Evolutionary conservation across 2,113 vertebrate species (phyloP), one percentile per base, ranked within the genome.

Genomic region (Callopanchax toddi): DNA sequence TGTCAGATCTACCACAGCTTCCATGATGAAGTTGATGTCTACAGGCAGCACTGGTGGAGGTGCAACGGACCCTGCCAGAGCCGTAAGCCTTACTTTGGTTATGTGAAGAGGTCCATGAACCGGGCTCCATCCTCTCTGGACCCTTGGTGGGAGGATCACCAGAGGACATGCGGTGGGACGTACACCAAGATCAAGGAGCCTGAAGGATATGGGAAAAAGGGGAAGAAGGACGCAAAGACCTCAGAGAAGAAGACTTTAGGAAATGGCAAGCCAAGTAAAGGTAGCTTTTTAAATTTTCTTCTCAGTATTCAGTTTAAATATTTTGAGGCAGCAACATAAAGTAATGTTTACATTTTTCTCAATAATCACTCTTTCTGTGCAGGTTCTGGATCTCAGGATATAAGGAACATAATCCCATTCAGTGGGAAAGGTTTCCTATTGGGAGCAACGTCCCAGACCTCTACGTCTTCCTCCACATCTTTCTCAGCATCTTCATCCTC

Each of bases 21-120:
- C 81, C 86, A 96, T 0, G 91, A 97, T 1, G 97, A 99, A 83
- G 93, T 99, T 0, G 93, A 98, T 4, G 83, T 89, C 22, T 99
- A 99, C 78, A 94, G 96, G 18, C 94, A 94, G 71, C 97, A 99
- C 83, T 99, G 97, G 97, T 99, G 97, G 97, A 92, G 92, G 0
- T 99, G 97, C 72, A 55, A 90, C 0, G 97, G 97, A 2, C 95
- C 96, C 0, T 99, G 97, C 71, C 95, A 86, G 55, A 77, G 50
- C 12, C 91, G 83, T 17, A 91, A 64, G 0, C 97, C 97, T 0
- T 97, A 93, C 53, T 94, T 94, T 0, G 97, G 97, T 1, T 99
- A 93, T 0, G 95, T 99, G 65, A 98, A 97, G 58, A 93, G 97
- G 1, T 91, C 97, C 0, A 96, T 96, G 89, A 99, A 98, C 79